A percentile compares a stretch with the other conserved stretches of the same genome.
phyloP scores from a whole-genome alignment of 2,797 vertebrate species.

The Benthosema pterotum region DNA sequence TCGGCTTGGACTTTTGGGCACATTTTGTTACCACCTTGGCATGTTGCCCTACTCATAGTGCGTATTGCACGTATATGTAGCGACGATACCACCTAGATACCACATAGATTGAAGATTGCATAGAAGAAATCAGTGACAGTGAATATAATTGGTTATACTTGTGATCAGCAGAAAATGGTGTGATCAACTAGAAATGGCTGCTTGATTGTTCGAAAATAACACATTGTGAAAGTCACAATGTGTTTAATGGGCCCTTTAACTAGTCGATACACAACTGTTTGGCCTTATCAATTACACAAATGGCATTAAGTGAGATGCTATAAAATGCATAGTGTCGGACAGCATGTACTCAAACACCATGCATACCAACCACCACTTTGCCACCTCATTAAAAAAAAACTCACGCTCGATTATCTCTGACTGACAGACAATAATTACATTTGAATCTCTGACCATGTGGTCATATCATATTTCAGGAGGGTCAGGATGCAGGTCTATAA shows the following conservation, averaged over 20 bases:
- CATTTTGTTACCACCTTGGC: too few species aligned
- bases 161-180: neutral
- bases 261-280: neutral
- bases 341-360: slow-evolving; percentile 2
- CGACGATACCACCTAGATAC: too few species aligned
- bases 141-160: neutral
- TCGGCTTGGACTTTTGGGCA: too few species aligned
- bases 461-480: slow-evolving; percentile 72
- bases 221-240: neutral
- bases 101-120: neutral
- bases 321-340: neutral
- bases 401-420: slow-evolving; percentile 30
- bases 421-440: slow-evolving; percentile 57
- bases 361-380: slow-evolving; percentile 10
- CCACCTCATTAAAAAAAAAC: slow-evolving; percentile 4
- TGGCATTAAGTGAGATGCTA: neutral
- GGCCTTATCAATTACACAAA: neutral
- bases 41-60: too few species aligned
- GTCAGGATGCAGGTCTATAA: slow-evolving; percentile 67
- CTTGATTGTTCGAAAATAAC: slow-evolving; percentile 22
- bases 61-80: too few species aligned
- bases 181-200: slow-evolving; percentile 1
- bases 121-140: neutral
- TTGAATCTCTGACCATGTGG: slow-evolving; percentile 59
- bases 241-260: neutral